Evolutionary conservation across 2,888 invertebrate species (phyloP).

Genomic region (Nysson spinosus): DNA sequence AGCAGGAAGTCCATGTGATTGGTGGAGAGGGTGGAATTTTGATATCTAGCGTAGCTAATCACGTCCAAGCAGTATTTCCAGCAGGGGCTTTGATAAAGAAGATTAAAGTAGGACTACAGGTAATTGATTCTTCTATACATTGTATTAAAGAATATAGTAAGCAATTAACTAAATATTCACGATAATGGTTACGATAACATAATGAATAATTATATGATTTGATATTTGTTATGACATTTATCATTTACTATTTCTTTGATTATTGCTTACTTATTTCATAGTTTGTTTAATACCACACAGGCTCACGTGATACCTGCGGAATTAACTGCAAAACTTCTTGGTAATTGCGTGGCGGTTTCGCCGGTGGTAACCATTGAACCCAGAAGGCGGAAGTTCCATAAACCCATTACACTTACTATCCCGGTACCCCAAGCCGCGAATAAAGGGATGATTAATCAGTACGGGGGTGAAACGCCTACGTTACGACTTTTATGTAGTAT

Average conservation of each 20-base stretch:
- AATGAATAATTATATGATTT: too few relatives aligned
- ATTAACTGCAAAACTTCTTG: conserved; percentile 90
- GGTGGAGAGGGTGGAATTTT: conserved; percentile 99
- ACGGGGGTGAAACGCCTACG: conserved; percentile 88
- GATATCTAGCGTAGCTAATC: conserved; percentile 90
- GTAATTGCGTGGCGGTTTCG: conserved; percentile 97
- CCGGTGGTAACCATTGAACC: conserved; percentile 99
- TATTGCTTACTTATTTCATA: too few relatives aligned
- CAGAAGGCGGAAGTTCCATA: conserved; percentile 97
- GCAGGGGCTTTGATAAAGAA: conserved; percentile 98
- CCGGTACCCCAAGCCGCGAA: conserved; percentile 83
- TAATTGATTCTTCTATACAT: conserved; percentile 70
- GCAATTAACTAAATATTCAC: not conserved
- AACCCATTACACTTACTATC: conserved; percentile 97
- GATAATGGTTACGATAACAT: too few relatives aligned
- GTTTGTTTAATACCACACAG: conserved; percentile 75
- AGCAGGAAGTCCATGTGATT: conserved; percentile 97
- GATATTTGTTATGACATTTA: too few relatives aligned
- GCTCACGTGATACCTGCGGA: conserved; percentile 96
- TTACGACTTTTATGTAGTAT: conserved; percentile 96
- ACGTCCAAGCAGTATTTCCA: conserved; percentile 91
- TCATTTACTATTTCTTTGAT: too few relatives aligned
- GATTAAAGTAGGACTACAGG: conserved; percentile 97
- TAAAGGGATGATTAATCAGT: conserved; percentile 91
- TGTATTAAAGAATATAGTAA: not conserved